phyloP scores from a whole-genome alignment of 1,140 invertebrate genomes.

The Zaprionus africanus region DNA sequence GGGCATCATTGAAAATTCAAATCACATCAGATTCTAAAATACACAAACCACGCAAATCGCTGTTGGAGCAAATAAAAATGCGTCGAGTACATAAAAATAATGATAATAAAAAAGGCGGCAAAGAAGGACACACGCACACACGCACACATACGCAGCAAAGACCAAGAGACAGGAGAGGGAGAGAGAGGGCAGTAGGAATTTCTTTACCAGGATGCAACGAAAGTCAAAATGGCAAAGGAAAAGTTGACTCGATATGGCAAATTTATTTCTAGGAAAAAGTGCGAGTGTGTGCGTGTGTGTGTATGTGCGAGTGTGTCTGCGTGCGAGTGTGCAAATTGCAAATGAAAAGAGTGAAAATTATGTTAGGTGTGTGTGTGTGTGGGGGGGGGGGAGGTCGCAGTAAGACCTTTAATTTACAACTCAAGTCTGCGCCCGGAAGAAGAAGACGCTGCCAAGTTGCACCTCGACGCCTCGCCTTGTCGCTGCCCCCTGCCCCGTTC shows the following conservation, averaged over 20 bases:
- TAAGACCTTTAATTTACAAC: slow-evolving; percentile 1
- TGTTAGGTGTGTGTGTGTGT: slow-evolving; percentile 2
- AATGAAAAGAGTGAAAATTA: slow-evolving; percentile 59
- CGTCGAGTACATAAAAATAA: slow-evolving; percentile 76
- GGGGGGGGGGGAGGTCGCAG: not conserved
- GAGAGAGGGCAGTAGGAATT: not conserved
- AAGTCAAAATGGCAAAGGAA: slow-evolving; percentile 10
- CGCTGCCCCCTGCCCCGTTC: no score
- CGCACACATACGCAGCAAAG: not conserved
- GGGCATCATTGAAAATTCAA: slow-evolving; percentile 75
- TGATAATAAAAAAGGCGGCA: slow-evolving; percentile 65
- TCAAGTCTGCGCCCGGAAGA: not conserved
- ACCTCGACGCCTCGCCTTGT: not conserved
- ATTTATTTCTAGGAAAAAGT: slow-evolving; percentile 43
- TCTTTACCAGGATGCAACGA: slow-evolving; percentile 1
- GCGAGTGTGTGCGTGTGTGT: slow-evolving; percentile 11
- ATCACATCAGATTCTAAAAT: slow-evolving; percentile 81
- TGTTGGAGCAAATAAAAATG: slow-evolving; percentile 64
- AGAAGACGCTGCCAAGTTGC: not conserved
- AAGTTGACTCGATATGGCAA: slow-evolving; percentile 53
- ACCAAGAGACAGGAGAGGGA: not conserved
- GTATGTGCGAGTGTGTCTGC: slow-evolving; percentile 6
- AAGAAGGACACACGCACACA: not conserved
- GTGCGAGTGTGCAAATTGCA: slow-evolving; percentile 46
- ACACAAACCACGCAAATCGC: slow-evolving; percentile 77